Base-by-base conservation (phyloP, 2,888 invertebrate genomes). In the Malthinus flaveolus region DNA sequence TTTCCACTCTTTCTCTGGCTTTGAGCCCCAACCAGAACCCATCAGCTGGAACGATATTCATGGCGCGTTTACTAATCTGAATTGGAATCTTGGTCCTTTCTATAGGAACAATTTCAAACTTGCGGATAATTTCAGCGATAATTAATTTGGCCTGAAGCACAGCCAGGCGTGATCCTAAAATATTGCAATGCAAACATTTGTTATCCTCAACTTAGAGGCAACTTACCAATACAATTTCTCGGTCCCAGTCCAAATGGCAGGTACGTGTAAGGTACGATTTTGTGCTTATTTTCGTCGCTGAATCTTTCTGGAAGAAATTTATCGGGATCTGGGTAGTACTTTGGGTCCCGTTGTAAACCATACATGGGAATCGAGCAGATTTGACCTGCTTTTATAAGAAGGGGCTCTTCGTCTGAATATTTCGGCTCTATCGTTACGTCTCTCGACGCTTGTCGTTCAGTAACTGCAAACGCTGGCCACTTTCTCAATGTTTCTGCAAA, bases 201-300 rank as follows among this genome's bases (percentile, higher is more conserved):
- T n/a, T n/a, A n/a, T n/a, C n/a, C n/a, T n/a, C n/a, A n/a, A n/a
- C n/a, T n/a, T n/a, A n/a, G n/a, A 1, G 1, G 1, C 1, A 13
- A 48, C 9, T 12, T 6, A 80, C 85, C 87, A 49, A 87, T 83
- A 64, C 87, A 87, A 68, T 81, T 85, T 53, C 87, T 80, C 1
- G 83, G 86, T 3, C 87, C 87, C 0, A 85, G 4, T 1, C 75
- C 75, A 60, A 75, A 75, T 1, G 75, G 72, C 8, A 73, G 7
- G 39, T 69, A 73, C 0, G 80, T 73, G 44, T 78, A 79, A 0
- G 79, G 79, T 8, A 75, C 65, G 9, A 13, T 46, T 10, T 81
- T 81, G n/a, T 78, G 78, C 1, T 76, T 73, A 62, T 82, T 83
- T 67, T 85, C 85, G 61, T 84, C 82, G 0, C 83, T 82, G 61